Conservation (phyloP, 2,888 invertebrate species). For the Eupsilia transversa region DNA sequence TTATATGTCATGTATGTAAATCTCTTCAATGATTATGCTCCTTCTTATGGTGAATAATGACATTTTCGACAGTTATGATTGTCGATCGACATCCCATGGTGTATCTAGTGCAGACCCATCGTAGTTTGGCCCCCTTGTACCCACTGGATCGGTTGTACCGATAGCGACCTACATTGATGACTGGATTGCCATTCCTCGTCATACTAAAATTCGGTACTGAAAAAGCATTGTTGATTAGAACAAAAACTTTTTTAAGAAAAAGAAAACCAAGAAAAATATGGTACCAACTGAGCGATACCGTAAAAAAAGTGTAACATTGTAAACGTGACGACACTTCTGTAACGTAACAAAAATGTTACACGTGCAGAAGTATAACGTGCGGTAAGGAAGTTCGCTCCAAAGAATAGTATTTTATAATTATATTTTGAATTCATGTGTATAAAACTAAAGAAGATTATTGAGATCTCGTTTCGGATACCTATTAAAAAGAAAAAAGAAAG, state of each 20-base stretch:
- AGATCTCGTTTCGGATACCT: neutral
- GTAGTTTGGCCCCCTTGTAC: conserved; percentile 21
- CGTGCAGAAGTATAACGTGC: too few relatives aligned
- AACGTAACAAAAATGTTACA: too few relatives aligned
- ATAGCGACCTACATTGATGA: conserved; percentile 46
- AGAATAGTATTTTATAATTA: too few relatives aligned
- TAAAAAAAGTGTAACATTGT: too few relatives aligned
- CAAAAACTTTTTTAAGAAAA: neutral
- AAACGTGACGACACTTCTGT: too few relatives aligned
- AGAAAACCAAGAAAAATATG: neutral
- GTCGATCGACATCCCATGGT: conserved; percentile 50
- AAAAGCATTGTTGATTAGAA: neutral
- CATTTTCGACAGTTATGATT: conserved; percentile 44
- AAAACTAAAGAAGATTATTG: neutral
- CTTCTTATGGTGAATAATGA: conserved; percentile 17
- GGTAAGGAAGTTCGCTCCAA: too few relatives aligned
- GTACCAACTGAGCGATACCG: too few relatives aligned
- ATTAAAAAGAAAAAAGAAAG: neutral
- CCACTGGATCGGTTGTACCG: conserved; percentile 51
- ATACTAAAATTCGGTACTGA: conserved; percentile 48
- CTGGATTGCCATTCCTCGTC: conserved; percentile 56
- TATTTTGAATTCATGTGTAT: neutral
- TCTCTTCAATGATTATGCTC: conserved; percentile 28
- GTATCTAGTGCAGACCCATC: conserved; percentile 54
- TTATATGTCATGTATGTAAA: neutral